A percentile compares a stretch with the other conserved stretches of the same genome.
phyloP scores from a whole-genome alignment of 2,888 invertebrate species.

The Micropterix aruncella region DNA sequence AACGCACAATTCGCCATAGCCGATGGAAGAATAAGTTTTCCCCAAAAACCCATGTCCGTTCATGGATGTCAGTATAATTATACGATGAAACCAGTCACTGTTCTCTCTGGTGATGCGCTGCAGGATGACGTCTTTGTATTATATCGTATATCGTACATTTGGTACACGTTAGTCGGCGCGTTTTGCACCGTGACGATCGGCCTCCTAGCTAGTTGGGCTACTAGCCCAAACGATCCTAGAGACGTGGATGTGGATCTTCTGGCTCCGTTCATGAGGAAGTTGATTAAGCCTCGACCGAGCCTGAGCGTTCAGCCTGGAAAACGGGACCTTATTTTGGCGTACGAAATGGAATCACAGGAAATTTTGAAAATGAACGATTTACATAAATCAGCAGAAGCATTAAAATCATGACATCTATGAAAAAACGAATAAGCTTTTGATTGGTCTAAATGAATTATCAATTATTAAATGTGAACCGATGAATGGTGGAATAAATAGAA shows the following conservation, averaged over 20 bases:
- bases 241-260: conserved; percentile 44
- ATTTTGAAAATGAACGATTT: too few relatives aligned
- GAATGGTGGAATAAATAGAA: too few relatives aligned
- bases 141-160: conserved; percentile 63
- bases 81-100: conserved; percentile 18
- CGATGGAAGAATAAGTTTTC: conserved; percentile 44
- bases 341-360: too few relatives aligned
- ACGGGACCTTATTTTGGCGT: conserved; percentile 11
- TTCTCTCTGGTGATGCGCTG: neutral
- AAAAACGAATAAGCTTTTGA: too few relatives aligned
- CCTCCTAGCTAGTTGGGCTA: conserved; percentile 32
- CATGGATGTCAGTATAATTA: conserved; percentile 51
- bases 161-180: conserved; percentile 55
- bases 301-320: conserved; percentile 11
- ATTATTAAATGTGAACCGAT: too few relatives aligned
- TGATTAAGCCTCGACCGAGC: conserved; percentile 32
- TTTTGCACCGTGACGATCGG: conserved; percentile 40
- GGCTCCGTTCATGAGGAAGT: conserved; percentile 54
- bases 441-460: too few relatives aligned
- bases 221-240: conserved; percentile 34
- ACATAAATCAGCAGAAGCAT: too few relatives aligned
- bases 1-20: conserved; percentile 49
- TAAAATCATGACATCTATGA: too few relatives aligned
- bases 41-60: conserved; percentile 48
- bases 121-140: conserved; percentile 44